These are phyloP conservation scores for Anneissia japonica DNA, from an alignment of 35 echinoderm and acorn worm species.

Conservation along the genomic window DNA sequence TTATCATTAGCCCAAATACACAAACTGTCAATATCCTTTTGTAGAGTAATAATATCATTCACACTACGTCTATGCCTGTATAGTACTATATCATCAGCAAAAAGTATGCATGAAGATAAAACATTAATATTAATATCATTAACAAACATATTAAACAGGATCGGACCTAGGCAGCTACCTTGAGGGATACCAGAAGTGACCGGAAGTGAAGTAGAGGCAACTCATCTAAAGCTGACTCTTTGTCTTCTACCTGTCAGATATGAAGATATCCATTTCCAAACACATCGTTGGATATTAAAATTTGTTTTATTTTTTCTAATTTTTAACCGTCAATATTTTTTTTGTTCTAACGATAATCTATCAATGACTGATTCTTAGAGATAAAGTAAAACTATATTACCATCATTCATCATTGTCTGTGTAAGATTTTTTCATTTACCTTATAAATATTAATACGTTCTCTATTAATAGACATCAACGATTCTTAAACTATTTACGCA, in stretches of 20 bases:
- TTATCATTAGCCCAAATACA: not conserved
- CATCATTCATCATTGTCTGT: no score
- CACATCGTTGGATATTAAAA: not conserved
- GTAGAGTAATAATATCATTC: no score
- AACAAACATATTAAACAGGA: slow-evolving; percentile 19
- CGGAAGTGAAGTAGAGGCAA: not conserved
- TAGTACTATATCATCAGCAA: slow-evolving; percentile 6
- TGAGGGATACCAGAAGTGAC: slow-evolving; percentile 25
- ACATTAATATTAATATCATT: slow-evolving; percentile 6
- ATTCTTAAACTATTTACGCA: no score
- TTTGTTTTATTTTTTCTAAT: no score
- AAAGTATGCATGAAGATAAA: slow-evolving; percentile 5
- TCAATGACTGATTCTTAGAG: no score
- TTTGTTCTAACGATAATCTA: no score
- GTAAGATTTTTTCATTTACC: no score
- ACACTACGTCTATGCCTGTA: not conserved
- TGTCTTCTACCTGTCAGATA: not conserved
- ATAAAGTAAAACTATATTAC: no score
- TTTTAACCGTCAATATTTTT: no score
- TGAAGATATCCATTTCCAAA: not conserved
- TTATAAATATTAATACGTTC: no score
- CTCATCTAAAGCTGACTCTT: not conserved
- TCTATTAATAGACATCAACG: no score
- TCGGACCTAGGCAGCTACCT: not conserved
- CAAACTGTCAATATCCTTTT: no score